Evolutionary conservation across 2,797 vertebrate species (phyloP).

Genomic region (Chelonia mydas): DNA sequence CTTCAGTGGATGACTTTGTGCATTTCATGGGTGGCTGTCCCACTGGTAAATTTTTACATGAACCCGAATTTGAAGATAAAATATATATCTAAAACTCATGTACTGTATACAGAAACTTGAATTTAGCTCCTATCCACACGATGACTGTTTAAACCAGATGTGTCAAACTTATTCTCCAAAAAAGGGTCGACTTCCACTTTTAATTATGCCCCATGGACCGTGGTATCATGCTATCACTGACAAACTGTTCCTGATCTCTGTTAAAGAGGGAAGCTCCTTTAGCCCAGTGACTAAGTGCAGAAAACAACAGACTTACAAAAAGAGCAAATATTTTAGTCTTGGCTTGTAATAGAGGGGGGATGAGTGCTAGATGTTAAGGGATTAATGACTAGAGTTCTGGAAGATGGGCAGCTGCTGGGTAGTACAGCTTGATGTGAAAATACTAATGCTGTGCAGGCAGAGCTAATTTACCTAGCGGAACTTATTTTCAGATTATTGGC

Average conservation of each 20-base stretch:
- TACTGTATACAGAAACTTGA: slow-evolving; percentile 60
- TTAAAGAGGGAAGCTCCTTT: slow-evolving; percentile 54
- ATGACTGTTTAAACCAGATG: slow-evolving; percentile 68
- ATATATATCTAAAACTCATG: slow-evolving; percentile 71
- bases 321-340: not conserved
- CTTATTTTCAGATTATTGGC: not conserved
- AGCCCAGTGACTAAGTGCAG: slow-evolving; percentile 26
- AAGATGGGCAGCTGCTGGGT: not conserved
- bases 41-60: not conserved
- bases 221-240: slow-evolving; percentile 60
- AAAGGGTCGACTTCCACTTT: slow-evolving; percentile 57
- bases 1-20: slow-evolving; percentile 9
- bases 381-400: not conserved
- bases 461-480: not conserved
- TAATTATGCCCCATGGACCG: slow-evolving; percentile 62
- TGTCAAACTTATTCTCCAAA: slow-evolving; percentile 67
- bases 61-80: slow-evolving; percentile 37
- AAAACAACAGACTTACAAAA: slow-evolving; percentile 7
- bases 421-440: not conserved
- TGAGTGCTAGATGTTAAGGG: not conserved
- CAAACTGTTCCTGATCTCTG: slow-evolving; percentile 49
- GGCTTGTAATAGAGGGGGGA: slow-evolving; percentile 9
- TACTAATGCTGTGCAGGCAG: not conserved
- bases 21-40: slow-evolving; percentile 35
- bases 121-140: slow-evolving; percentile 51